A percentile compares a stretch with the other conserved stretches of the same genome.
These are phyloP conservation scores for Mamestra configurata DNA, from an alignment of 1,140 invertebrate genomes.

Conservation along the genomic window DNA sequence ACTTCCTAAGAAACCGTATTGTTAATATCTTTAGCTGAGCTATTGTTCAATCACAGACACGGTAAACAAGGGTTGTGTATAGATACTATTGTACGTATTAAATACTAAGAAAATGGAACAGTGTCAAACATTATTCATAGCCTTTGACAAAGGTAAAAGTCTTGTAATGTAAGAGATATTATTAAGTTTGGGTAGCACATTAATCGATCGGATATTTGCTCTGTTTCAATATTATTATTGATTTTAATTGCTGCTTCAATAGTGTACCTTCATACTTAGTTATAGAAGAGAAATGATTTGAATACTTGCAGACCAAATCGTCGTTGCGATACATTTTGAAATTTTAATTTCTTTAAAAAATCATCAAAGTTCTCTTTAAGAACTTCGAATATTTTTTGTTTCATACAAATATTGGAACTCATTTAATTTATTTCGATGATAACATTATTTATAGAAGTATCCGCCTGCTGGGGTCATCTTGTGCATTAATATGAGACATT, in stretches of 20 bases:
- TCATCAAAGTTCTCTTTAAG: too few species aligned
- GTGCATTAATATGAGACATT: constrained; percentile 8
- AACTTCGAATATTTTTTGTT: too few species aligned
- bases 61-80: background rate
- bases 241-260: background rate
- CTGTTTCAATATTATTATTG: background rate
- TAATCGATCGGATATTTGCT: background rate
- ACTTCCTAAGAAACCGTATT: constrained; percentile 38
- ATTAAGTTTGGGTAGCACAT: background rate
- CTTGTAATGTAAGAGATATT: background rate
- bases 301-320: too few species aligned
- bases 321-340: background rate
- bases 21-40: constrained; percentile 2
- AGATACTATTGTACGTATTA: constrained; percentile 3
- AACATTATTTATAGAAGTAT: background rate
- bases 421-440: background rate
- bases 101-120: background rate
- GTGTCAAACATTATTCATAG: background rate
- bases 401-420: background rate
- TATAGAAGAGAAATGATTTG: too few species aligned
- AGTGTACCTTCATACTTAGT: background rate
- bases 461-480: background rate
- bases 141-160: background rate
- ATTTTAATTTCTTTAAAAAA: background rate
- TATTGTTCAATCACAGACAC: constrained; percentile 13